Conservation (phyloP, 2,797 vertebrate species). For the Pangasius sanitwongsei region DNA sequence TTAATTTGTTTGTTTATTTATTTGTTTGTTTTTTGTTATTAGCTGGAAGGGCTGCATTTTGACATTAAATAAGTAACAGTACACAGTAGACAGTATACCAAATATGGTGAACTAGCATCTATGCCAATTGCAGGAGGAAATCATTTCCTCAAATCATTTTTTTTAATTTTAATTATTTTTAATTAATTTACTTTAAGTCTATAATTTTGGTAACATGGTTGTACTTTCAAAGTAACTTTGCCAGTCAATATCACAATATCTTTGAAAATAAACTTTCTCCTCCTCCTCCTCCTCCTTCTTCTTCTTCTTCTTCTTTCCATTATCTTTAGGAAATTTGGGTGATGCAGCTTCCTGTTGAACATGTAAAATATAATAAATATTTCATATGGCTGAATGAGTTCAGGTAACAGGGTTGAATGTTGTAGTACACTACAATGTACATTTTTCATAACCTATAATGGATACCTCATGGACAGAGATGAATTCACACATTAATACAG, state of each 20-base stretch:
- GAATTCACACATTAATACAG: neutral
- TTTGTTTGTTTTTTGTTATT: neutral
- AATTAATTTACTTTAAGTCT: neutral
- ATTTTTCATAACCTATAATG: slow-evolving; percentile 6
- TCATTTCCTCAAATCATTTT: no score
- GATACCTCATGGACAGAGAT: neutral
- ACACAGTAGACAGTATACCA: neutral
- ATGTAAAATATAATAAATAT: slow-evolving; percentile 5
- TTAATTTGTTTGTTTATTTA: no score
- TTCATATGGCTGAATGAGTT: neutral
- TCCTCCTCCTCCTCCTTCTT: neutral
- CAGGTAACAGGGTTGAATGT: neutral
- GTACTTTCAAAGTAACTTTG: neutral
- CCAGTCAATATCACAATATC: neutral
- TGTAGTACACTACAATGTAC: neutral
- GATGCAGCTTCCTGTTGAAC: neutral
- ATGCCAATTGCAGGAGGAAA: neutral
- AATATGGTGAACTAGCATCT: neutral
- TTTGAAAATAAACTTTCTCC: neutral
- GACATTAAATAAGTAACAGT: neutral
- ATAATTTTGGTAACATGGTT: neutral
- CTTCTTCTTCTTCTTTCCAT: neutral
- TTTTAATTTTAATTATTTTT: neutral
- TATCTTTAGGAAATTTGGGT: neutral
- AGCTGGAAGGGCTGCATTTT: neutral